These are phyloP conservation scores for Lagopus leucura DNA, from an alignment of 2,113 vertebrate species.

Conservation along the genomic window DNA sequence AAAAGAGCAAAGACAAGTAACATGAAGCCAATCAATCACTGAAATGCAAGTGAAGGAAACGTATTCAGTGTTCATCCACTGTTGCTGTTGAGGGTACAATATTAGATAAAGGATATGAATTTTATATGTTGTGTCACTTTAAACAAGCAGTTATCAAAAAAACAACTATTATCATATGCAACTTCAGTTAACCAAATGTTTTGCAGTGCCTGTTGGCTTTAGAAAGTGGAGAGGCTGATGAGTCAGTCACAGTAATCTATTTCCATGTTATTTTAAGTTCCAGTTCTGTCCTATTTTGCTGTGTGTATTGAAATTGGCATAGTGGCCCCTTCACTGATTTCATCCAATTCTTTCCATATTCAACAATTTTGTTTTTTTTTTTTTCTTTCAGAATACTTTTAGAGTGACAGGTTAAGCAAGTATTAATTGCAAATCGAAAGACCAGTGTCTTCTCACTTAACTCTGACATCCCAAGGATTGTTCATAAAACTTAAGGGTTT, in stretches of 20 bases:
- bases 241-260: constrained; percentile 31
- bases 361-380: background rate
- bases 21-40: background rate
- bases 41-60: background rate
- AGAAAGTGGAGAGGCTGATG: background rate
- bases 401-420: background rate
- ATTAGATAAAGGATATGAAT: background rate
- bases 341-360: background rate
- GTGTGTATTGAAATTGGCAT: background rate
- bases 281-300: constrained; percentile 33
- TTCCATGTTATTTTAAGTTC: constrained; percentile 23
- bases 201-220: background rate
- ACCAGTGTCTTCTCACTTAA: background rate
- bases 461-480: background rate
- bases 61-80: background rate
- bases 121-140: constrained; percentile 9
- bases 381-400: background rate
- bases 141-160: background rate
- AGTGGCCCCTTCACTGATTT: background rate
- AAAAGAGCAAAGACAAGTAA: background rate
- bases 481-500: background rate
- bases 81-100: background rate
- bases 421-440: background rate
- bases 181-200: constrained; percentile 17
- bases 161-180: background rate